Percentiles rank a stretch among this genome's conserved stretches.
Conservation (phyloP, 2,113 vertebrate species). For the Pycnonotus jocosus region DNA sequence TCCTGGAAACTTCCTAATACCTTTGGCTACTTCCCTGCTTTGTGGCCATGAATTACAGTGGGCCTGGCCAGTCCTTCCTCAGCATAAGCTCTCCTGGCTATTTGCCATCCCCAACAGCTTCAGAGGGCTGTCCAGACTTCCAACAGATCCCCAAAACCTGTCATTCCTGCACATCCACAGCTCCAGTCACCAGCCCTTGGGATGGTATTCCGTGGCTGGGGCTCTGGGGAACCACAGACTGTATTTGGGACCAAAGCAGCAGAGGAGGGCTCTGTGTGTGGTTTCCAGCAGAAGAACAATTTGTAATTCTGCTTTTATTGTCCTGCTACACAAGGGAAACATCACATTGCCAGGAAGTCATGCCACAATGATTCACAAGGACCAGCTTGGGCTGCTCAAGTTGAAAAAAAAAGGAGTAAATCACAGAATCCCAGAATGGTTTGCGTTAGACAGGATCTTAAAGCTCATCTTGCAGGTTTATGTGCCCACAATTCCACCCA, state of each 20-base stretch:
- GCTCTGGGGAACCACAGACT: not conserved
- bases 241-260: not conserved
- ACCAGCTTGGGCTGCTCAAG: not conserved
- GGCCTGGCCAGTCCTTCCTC: not conserved
- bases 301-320: not conserved
- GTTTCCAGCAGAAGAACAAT: not conserved
- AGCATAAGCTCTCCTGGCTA: not conserved
- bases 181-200: not conserved
- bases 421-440: no score
- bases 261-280: not conserved
- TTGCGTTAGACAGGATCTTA: no score
- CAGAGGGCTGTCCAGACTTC: not conserved
- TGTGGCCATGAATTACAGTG: not conserved
- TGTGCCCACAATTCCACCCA: not conserved
- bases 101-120: not conserved
- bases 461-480: not conserved
- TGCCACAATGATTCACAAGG: not conserved
- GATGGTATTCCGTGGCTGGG: not conserved
- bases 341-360: not conserved
- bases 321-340: not conserved
- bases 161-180: rapidly evolving
- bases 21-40: not conserved
- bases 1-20: not conserved
- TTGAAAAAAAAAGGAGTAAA: not conserved
- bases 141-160: not conserved